Evolutionary conservation across 1,140 invertebrate species (phyloP).

Genomic region (Zaprionus lachaisei): DNA sequence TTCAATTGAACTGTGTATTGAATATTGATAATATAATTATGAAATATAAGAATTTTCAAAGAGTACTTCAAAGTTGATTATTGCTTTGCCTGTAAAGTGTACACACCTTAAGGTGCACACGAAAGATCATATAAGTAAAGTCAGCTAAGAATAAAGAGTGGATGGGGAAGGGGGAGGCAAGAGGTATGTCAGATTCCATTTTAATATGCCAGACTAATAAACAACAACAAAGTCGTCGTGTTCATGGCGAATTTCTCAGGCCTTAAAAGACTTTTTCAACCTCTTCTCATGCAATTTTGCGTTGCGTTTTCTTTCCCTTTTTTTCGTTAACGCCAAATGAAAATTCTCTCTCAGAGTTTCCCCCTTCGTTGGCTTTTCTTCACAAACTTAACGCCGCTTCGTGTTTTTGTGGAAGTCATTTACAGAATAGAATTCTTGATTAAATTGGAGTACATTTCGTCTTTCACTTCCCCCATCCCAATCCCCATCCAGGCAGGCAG

Average conservation of each 20-base stretch:
- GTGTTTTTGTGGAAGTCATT: slow-evolving; percentile 79
- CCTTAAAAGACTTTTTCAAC: slow-evolving; percentile 30
- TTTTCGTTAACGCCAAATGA: slow-evolving; percentile 57
- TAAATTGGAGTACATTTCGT: slow-evolving; percentile 82
- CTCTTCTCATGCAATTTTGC: slow-evolving; percentile 52
- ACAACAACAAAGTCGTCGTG: slow-evolving; percentile 31
- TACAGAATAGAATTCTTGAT: slow-evolving; percentile 82
- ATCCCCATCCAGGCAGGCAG: neutral
- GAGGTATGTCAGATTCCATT: neutral
- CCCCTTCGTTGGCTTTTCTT: slow-evolving; percentile 9
- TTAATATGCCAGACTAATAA: slow-evolving; percentile 12
- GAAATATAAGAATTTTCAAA: neutral
- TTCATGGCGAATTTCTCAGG: slow-evolving; percentile 15
- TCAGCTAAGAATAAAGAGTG: neutral
- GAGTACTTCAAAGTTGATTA: neutral
- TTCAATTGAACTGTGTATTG: neutral
- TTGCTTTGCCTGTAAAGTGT: no score
- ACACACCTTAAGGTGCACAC: neutral
- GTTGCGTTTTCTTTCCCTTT: slow-evolving; percentile 32
- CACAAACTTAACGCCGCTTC: slow-evolving; percentile 48
- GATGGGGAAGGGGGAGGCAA: neutral
- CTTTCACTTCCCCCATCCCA: slow-evolving; percentile 28
- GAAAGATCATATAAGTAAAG: neutral
- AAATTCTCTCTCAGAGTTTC: slow-evolving; percentile 49
- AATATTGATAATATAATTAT: neutral